phyloP scores from a whole-genome alignment of 2,113 vertebrate species.

The Scalopus aquaticus region DNA sequence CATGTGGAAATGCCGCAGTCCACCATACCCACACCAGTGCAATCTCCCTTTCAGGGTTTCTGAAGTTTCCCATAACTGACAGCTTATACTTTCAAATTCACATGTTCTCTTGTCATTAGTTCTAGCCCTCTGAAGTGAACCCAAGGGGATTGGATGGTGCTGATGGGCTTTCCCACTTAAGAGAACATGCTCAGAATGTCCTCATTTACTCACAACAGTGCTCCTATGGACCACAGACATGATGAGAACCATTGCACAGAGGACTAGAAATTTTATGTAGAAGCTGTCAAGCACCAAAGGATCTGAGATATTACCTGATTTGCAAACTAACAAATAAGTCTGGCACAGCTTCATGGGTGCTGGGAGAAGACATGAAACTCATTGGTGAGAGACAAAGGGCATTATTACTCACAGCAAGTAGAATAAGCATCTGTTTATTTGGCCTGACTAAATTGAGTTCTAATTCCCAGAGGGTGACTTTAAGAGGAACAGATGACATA shows the following conservation, averaged over 20 bases:
- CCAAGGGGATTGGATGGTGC: neutral
- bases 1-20: neutral
- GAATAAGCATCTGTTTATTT: neutral
- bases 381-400: neutral
- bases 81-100: neutral
- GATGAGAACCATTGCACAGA: neutral
- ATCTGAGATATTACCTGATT: neutral
- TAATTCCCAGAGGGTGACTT: neutral
- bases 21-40: neutral
- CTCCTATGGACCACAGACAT: neutral
- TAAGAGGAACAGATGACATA: neutral
- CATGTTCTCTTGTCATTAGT: neutral
- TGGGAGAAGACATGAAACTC: neutral
- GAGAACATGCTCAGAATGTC: neutral
- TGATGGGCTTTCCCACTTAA: neutral
- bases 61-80: neutral
- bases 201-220: neutral
- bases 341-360: neutral
- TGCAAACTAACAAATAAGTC: neutral
- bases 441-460: neutral
- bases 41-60: neutral
- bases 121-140: neutral
- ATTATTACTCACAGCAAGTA: neutral
- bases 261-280: neutral
- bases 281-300: neutral